Base-by-base conservation (phyloP, 2,113 vertebrate genomes). In the Poeciliopsis occidentalis region DNA sequence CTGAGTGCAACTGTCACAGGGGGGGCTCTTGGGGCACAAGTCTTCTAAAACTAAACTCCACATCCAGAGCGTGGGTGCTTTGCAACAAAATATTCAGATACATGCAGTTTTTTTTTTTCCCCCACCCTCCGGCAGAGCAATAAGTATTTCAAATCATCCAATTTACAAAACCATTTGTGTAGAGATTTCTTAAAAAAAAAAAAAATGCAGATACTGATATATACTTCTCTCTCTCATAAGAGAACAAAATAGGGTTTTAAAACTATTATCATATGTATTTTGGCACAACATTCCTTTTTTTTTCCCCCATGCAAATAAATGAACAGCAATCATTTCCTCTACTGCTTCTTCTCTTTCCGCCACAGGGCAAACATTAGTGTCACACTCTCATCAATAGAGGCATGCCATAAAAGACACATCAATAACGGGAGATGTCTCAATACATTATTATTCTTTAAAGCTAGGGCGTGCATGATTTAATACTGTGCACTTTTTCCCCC, bases 391-490 rank as follows among this genome's bases (percentile, higher is more conserved):
- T 88, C 88, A 79, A 87, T 82, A 73, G 86, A 86, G 81, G 69
- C 85, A 82, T 84, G 85, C 92, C 92, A 93, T 94, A 90, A 92
- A 94, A 92, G 85, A 90, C 88, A 90, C 91, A 94, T 94, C 92
- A 93, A 92, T 92, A 94, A 92, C 86, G 51, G 60, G 65, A 80
- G 85, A 91, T 60, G 26, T 77, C 90, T 88, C 81, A 12, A 80
- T 78, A 76, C 93, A 90, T 94, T 93, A 91, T 92, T 89, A 92
- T 93, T 93, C 89, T 90, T 90, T 91, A 93, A 93, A 91, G 90
- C 84, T 69, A 66, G 78, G 75, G 74, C 81, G 84, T 84, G 80
- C 69, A 72, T 87, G 89, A 93, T 94, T 92, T 91, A 93, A 91
- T 86, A 81, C 75, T 67, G 61, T 17, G 31, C 69, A 73, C 81